Conservation (phyloP, 2,888 invertebrate species). For the Poecilobothrus nobilitatus region DNA sequence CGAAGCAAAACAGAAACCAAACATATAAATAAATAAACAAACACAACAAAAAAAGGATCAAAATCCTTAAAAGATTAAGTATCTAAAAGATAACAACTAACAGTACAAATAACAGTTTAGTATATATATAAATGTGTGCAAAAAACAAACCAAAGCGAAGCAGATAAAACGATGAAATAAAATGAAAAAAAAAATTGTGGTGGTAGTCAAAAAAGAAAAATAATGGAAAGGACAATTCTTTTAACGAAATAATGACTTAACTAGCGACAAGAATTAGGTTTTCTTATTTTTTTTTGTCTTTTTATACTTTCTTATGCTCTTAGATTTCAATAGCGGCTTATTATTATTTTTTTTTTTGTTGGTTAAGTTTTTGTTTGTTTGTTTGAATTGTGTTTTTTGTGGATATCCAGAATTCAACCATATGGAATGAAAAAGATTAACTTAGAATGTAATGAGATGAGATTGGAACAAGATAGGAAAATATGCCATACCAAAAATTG, state of each 20-base stretch:
- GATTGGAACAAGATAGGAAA: background rate
- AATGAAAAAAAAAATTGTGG: background rate
- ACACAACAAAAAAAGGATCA: background rate
- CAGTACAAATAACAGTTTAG: background rate
- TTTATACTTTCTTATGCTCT: background rate
- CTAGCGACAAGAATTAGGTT: background rate
- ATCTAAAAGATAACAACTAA: background rate
- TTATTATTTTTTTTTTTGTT: background rate
- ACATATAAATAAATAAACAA: background rate
- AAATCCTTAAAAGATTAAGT: slow-evolving; percentile 4
- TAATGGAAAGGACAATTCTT: background rate
- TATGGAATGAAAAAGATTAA: slow-evolving; percentile 4
- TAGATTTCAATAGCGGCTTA: background rate
- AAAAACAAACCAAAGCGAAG: background rate
- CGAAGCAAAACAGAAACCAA: background rate
- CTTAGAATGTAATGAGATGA: background rate
- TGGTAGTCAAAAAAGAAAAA: no score
- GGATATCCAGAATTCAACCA: background rate
- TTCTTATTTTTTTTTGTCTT: background rate
- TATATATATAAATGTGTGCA: background rate
- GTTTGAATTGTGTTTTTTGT: background rate
- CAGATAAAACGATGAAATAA: background rate
- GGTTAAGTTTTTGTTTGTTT: background rate
- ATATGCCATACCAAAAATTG: background rate
- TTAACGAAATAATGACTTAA: slow-evolving; percentile 4